Evolutionary conservation across 2,113 vertebrate species (phyloP), one percentile per base, ranked within the genome.

Genomic region (Orthochromis indermauri): DNA sequence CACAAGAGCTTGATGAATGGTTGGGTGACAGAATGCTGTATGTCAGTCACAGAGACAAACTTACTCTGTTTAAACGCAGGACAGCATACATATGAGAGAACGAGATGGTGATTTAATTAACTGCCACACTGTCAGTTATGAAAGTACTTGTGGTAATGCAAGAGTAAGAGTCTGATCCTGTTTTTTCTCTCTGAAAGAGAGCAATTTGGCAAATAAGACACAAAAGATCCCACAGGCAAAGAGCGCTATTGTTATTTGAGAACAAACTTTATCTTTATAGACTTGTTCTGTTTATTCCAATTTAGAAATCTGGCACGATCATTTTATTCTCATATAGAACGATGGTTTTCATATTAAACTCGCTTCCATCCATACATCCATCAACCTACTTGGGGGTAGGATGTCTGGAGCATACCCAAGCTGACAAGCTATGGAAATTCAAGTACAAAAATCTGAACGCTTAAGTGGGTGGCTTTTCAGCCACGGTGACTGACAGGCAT

Each of bases 1-100:
- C 83, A 89, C 81, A 83, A 76, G 88, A 87, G 89, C 68, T 80
- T 89, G 90, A 92, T 94, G 90, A 94, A 95, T 86, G 91, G 83
- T 82, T 61, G 90, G 85, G 28, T 76, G 92, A 90, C 90, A 86
- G 81, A 57, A 47, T 54, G 81, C 49, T 88, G 81, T 33, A 37
- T 87, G 87, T 90, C 91, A 93, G 73, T 92, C 91, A 84, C 31
- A 73, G 84, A 90, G 82, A 88, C 63, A 85, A 93, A 93, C 91
- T 88, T 59, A 81, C 83, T 86, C 53, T 47, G 85, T 79, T 89
- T 21, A 54, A 91, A 89, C 4, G 45, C 81, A 84, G 85, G 79
- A 87, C 91, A 79, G 86, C 47, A 89, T 82, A 88, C 89, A 82
- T 89, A 90, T 92, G 82, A 90, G 51, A 80, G 66, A 85, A 88